phyloP scores from a whole-genome alignment of 2,113 vertebrate genomes.

The Micromys minutus region DNA sequence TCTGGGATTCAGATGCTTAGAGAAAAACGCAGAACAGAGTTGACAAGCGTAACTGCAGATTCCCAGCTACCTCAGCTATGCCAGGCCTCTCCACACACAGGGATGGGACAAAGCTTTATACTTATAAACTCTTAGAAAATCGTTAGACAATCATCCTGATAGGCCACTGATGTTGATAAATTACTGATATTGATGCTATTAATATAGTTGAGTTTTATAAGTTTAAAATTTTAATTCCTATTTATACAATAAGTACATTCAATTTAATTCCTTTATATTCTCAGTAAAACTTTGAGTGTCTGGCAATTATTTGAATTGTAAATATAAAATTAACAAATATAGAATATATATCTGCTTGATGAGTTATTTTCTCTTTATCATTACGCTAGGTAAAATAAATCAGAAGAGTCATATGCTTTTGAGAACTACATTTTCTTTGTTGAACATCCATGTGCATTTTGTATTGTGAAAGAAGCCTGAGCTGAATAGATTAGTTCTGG shows the following conservation, averaged over 20 bases:
- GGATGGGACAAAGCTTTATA: background rate
- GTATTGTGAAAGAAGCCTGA: background rate
- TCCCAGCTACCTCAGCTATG: background rate
- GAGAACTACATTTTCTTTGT: background rate
- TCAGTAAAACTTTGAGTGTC: background rate
- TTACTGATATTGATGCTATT: background rate
- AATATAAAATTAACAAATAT: background rate
- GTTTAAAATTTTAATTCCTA: conserved; percentile 15
- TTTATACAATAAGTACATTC: background rate
- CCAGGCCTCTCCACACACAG: background rate
- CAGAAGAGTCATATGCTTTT: background rate
- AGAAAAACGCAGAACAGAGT: background rate
- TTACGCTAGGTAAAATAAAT: background rate
- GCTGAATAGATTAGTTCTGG: background rate
- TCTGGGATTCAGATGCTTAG: background rate
- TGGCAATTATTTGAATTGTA: conserved; percentile 2
- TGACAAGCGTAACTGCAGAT: background rate
- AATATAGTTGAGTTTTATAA: conserved; percentile 9
- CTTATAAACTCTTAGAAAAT: background rate
- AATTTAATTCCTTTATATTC: background rate
- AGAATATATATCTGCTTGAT: conserved; percentile 9
- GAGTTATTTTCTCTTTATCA: background rate
- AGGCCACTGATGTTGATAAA: background rate
- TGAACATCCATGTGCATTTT: background rate
- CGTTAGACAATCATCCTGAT: background rate